phyloP scores from a whole-genome alignment of 2,113 vertebrate genomes.

The Ifrita kowaldi region DNA sequence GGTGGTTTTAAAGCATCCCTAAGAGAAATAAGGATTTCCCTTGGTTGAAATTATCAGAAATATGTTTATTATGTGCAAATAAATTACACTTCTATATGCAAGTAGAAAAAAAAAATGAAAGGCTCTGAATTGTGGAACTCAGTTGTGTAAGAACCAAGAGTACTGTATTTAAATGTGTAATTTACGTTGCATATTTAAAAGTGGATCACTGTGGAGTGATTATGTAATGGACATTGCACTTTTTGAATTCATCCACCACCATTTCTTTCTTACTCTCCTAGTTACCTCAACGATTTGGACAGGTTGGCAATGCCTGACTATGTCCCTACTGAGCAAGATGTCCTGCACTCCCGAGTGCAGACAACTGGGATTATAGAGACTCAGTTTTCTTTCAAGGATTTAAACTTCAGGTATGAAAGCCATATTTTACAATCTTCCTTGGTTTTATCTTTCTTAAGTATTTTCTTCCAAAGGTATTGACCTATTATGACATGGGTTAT shows the following conservation, averaged over 20 bases:
- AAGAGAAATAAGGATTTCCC: not conserved
- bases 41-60: not conserved
- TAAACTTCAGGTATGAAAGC: conserved; percentile 86
- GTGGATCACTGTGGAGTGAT: not conserved
- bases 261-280: not conserved
- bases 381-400: conserved; percentile 89
- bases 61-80: not conserved
- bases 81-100: not conserved
- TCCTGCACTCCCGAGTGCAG: conserved; percentile 91
- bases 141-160: not conserved
- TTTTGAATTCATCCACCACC: not conserved
- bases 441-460: not conserved
- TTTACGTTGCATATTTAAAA: not conserved
- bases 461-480: not conserved
- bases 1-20: not conserved
- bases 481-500: not conserved
- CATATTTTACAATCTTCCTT: not conserved
- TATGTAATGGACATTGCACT: not conserved
- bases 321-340: conserved; percentile 90
- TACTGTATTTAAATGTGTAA: not conserved
- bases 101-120: not conserved
- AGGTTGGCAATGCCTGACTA: conserved; percentile 67
- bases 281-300: conserved; percentile 75
- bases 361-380: conserved; percentile 96
- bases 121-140: not conserved